These are phyloP conservation scores for Drosophila nigrodunni DNA, from an alignment of 1,140 invertebrate genomes.

Conservation along the genomic window DNA sequence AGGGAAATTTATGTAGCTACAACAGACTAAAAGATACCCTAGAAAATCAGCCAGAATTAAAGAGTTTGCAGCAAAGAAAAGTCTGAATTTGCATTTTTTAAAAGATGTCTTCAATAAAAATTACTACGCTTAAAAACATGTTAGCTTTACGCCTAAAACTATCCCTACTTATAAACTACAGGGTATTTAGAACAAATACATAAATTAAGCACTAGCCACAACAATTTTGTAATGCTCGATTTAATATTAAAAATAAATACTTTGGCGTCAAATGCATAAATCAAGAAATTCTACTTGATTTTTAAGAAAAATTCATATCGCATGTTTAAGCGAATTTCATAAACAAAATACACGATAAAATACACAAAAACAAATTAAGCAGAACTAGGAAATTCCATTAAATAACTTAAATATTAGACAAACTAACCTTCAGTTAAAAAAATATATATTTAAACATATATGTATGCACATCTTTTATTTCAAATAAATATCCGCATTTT, in stretches of 20 bases:
- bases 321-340: slow-evolving; percentile 5
- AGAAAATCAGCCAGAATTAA: too few relatives aligned
- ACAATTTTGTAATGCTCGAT: slow-evolving; percentile 59
- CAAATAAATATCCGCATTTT: slow-evolving; percentile 44
- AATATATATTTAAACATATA: slow-evolving; percentile 19
- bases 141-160: not conserved
- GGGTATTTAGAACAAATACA: slow-evolving; percentile 11
- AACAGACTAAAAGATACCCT: slow-evolving; percentile 11
- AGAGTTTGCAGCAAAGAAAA: too few relatives aligned
- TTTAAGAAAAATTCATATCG: slow-evolving; percentile 2
- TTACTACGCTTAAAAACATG: too few relatives aligned
- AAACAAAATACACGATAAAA: not conserved
- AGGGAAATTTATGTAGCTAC: not conserved
- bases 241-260: slow-evolving; percentile 44
- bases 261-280: slow-evolving; percentile 44
- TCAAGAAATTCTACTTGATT: slow-evolving; percentile 14
- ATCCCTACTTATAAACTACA: not conserved
- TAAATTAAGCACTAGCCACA: slow-evolving; percentile 18
- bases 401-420: slow-evolving; percentile 17
- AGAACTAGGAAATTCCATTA: slow-evolving; percentile 26
- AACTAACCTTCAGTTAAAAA: slow-evolving; percentile 28
- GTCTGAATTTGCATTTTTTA: too few relatives aligned
- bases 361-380: not conserved
- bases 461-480: not conserved
- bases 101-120: not conserved